Percentiles rank a stretch among this genome's conserved stretches.
Evolutionary conservation across 2,113 vertebrate genomes (phyloP).

Genomic region (Octodon degus): DNA sequence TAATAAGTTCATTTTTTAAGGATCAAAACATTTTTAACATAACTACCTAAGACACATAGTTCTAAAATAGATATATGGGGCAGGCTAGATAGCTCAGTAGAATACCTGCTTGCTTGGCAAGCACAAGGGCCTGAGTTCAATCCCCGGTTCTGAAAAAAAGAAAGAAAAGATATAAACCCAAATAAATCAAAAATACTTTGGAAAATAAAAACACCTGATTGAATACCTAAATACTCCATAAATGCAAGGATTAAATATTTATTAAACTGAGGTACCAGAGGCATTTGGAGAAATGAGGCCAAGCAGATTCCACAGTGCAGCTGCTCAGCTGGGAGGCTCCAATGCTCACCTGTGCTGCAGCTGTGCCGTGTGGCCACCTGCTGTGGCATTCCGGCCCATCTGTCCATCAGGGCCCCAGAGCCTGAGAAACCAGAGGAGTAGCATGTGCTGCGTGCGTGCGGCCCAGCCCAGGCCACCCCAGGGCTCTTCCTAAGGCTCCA

Average conservation of each 20-base stretch:
- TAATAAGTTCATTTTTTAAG: not conserved
- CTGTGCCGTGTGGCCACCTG: not conserved
- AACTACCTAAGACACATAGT: not conserved
- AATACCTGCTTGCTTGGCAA: too few relatives aligned
- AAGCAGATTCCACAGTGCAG: not conserved
- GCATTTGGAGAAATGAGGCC: not conserved
- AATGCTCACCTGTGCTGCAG: not conserved
- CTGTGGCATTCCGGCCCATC: not conserved
- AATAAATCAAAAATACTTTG: not conserved
- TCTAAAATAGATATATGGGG: not conserved
- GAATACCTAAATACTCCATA: not conserved
- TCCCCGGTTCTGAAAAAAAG: too few relatives aligned
- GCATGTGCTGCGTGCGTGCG: constrained; percentile 68
- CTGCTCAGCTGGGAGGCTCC: not conserved
- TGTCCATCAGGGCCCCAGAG: not conserved
- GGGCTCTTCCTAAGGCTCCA: constrained; percentile 40
- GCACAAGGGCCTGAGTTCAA: too few relatives aligned
- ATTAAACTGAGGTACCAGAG: not conserved
- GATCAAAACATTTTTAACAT: not conserved
- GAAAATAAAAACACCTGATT: not conserved
- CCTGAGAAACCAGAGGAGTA: constrained; percentile 59
- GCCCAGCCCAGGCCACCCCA: constrained; percentile 63
- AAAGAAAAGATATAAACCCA: not conserved
- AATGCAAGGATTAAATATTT: not conserved
- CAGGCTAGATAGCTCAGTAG: too few relatives aligned